Conservation (phyloP, 2,888 invertebrate genomes). For the Sericinus montela region DNA sequence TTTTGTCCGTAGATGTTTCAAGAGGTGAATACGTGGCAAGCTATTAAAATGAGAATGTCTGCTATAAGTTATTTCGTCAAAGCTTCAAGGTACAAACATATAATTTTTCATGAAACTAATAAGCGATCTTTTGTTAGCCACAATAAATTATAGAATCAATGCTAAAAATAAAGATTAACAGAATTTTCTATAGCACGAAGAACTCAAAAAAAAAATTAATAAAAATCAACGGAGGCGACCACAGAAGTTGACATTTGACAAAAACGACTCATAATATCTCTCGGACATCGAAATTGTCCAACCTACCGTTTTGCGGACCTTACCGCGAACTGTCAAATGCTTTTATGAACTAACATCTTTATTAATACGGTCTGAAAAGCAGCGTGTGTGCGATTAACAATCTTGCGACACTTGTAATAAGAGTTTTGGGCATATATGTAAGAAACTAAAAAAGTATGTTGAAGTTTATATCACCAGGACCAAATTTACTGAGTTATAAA, state of each 20-base stretch:
- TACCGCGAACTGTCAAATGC: conserved; percentile 75
- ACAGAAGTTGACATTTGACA: conserved; percentile 78
- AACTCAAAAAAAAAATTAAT: conserved; percentile 29
- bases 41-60: too few species aligned
- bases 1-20: too few species aligned
- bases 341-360: conserved; percentile 45
- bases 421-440: not conserved
- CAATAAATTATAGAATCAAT: not conserved
- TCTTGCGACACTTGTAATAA: conserved; percentile 22
- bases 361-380: conserved; percentile 18
- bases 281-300: conserved; percentile 67
- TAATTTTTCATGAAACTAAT: not conserved
- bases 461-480: conserved; percentile 62
- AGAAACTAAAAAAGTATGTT: conserved; percentile 24
- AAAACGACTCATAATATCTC: conserved; percentile 65
- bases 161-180: too few species aligned
- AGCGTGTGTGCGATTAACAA: conserved; percentile 21
- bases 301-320: conserved; percentile 70
- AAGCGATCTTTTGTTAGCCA: not conserved
- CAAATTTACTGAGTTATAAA: conserved; percentile 70
- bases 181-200: conserved; percentile 21
- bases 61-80: too few species aligned
- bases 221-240: conserved; percentile 52
- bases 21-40: too few species aligned
- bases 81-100: not conserved